Evolutionary conservation across 2,797 vertebrate genomes (phyloP).

Genomic region (Sebastes taczanowskii): DNA sequence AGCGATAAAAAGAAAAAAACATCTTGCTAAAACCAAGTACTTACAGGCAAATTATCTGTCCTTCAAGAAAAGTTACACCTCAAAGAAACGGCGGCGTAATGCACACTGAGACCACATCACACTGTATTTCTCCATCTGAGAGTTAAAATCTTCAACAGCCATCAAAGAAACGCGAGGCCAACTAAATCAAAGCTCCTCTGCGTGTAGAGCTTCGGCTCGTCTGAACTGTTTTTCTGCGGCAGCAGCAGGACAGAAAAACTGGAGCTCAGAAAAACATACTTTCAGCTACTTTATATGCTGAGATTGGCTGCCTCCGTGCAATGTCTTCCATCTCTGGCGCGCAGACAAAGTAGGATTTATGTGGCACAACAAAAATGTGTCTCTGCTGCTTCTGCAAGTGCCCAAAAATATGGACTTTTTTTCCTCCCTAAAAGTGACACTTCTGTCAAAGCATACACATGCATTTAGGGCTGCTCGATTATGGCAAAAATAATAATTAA

Average conservation of each 20-base stretch:
- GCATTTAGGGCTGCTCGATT: not conserved
- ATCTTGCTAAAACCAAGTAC: not conserved
- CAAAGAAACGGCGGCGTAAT: constrained; percentile 1
- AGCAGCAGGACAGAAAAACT: constrained; percentile 24
- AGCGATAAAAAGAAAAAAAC: not conserved
- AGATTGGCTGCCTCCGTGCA: constrained; percentile 39
- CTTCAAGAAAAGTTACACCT: constrained; percentile 31
- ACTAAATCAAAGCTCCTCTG: constrained; percentile 45
- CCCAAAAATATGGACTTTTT: constrained; percentile 15
- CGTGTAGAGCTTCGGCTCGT: constrained; percentile 15
- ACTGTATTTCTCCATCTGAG: constrained; percentile 26
- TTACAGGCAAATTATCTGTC: constrained; percentile 1
- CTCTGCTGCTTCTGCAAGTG: constrained; percentile 19
- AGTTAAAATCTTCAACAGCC: constrained; percentile 40
- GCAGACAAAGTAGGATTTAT: constrained; percentile 53
- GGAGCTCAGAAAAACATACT: constrained; percentile 21
- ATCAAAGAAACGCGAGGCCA: constrained; percentile 47
- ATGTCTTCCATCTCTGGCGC: constrained; percentile 33
- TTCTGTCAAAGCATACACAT: not conserved
- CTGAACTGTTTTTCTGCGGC: constrained; percentile 30
- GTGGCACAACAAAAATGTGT: constrained; percentile 36
- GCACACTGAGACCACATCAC: constrained; percentile 5
- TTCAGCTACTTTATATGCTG: constrained; percentile 56
- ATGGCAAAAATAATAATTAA: no score
- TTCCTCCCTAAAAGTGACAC: not conserved